Conservation (phyloP, 2,888 invertebrate species). For the Lepidochitona cinerea region DNA sequence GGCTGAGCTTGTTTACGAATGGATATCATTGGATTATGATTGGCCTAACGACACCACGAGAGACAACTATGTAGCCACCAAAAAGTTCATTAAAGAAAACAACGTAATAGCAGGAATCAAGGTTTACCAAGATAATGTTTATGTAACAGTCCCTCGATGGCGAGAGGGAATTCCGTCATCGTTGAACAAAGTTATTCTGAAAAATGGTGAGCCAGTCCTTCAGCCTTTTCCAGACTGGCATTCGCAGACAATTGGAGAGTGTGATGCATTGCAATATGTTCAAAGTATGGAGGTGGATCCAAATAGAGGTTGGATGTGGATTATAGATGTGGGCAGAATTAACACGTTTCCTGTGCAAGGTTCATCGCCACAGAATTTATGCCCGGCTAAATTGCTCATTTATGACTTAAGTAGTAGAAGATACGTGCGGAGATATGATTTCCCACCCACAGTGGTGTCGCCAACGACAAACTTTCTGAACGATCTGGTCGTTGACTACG, state of each 20-base stretch:
- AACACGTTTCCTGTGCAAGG: background rate
- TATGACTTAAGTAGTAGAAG: slow-evolving; percentile 42
- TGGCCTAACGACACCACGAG: slow-evolving; percentile 35
- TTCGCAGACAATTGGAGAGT: slow-evolving; percentile 48
- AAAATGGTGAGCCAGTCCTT: slow-evolving; percentile 24
- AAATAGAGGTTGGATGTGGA: slow-evolving; percentile 52
- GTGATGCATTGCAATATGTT: slow-evolving; percentile 48
- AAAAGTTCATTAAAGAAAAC: slow-evolving; percentile 35
- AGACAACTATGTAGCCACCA: slow-evolving; percentile 19
- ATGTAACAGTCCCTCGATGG: slow-evolving; percentile 52
- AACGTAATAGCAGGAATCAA: slow-evolving; percentile 48
- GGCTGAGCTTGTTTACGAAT: slow-evolving; percentile 35
- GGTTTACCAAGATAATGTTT: slow-evolving; percentile 44
- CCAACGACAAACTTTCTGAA: slow-evolving; percentile 46
- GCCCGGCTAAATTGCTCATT: slow-evolving; percentile 53
- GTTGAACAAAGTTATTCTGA: slow-evolving; percentile 38
- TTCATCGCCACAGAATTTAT: slow-evolving; percentile 27
- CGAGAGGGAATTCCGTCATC: slow-evolving; percentile 48
- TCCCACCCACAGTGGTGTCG: slow-evolving; percentile 44
- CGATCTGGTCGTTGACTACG: slow-evolving; percentile 54
- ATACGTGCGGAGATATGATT: slow-evolving; percentile 38
- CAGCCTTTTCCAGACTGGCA: slow-evolving; percentile 51
- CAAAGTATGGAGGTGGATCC: slow-evolving; percentile 60
- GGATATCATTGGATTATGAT: slow-evolving; percentile 45
- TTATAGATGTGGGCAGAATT: slow-evolving; percentile 49